These are phyloP conservation scores for Quadroppia sp. DNA, from an alignment of 2,888 invertebrate genomes.

Conservation along the genomic window DNA sequence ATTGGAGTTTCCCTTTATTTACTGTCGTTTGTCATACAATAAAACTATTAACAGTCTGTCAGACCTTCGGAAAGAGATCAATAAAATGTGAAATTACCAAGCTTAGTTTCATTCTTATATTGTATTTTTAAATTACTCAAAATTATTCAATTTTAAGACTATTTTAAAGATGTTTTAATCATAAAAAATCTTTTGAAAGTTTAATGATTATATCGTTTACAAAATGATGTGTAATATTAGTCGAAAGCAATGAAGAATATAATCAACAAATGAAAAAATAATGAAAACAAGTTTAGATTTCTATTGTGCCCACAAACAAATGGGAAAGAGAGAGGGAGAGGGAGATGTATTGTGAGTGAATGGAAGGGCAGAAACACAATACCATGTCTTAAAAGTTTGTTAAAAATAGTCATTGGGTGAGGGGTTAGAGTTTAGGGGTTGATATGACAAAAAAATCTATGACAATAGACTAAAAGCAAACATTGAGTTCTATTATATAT, in stretches of 20 bases:
- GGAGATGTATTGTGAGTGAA: not conserved
- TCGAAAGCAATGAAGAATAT: not conserved
- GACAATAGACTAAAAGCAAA: conserved; percentile 6
- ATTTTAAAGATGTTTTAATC: too few relatives aligned
- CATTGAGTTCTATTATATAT: not conserved
- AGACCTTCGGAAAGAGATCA: too few relatives aligned
- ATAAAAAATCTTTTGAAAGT: not conserved
- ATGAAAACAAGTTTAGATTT: not conserved
- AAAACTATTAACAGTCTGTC: too few relatives aligned
- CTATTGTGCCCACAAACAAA: not conserved
- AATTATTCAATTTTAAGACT: too few relatives aligned
- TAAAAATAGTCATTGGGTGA: conserved; percentile 1
- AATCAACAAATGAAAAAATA: not conserved
- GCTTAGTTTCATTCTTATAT: too few relatives aligned
- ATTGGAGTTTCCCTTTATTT: too few relatives aligned
- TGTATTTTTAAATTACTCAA: too few relatives aligned
- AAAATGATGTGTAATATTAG: too few relatives aligned
- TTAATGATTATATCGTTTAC: too few relatives aligned
- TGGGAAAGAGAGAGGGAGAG: not conserved
- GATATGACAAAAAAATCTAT: conserved; percentile 7
- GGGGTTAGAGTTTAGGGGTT: conserved; percentile 5
- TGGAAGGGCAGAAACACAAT: conserved; percentile 7
- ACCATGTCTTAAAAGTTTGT: conserved; percentile 8
- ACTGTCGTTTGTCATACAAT: too few relatives aligned
- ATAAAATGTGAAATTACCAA: too few relatives aligned